phyloP scores from a whole-genome alignment of 1,140 invertebrate genomes.

The Drosophila trapezifrons region DNA sequence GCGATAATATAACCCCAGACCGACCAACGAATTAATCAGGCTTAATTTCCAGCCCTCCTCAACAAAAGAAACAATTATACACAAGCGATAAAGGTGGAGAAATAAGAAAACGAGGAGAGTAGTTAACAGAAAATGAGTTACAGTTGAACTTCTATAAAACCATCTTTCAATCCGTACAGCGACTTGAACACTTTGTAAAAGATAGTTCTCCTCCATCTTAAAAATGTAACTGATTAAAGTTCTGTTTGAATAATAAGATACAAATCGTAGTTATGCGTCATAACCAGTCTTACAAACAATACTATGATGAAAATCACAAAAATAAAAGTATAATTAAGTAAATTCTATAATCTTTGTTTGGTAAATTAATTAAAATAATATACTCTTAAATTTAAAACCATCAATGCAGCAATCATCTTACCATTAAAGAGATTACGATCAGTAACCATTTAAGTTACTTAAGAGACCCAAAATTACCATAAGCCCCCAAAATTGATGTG shows the following conservation, averaged over 20 bases:
- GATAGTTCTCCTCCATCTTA: not conserved
- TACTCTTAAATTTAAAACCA: not conserved
- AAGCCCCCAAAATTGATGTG: not conserved
- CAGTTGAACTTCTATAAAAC: slow-evolving; percentile 18
- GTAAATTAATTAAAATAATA: not conserved
- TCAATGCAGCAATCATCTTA: not conserved
- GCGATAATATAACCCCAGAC: slow-evolving; percentile 46
- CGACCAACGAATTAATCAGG: slow-evolving; percentile 75
- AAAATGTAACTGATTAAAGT: not conserved
- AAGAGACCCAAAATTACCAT: not conserved
- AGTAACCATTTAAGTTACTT: no score
- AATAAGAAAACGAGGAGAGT: slow-evolving; percentile 1
- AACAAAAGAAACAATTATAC: slow-evolving; percentile 57
- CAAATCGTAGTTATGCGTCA: no score
- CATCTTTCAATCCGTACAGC: not conserved
- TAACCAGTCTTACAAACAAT: no score
- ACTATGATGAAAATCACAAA: not conserved
- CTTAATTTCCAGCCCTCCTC: slow-evolving; percentile 64
- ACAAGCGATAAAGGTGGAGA: slow-evolving; percentile 36
- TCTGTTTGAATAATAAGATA: no score
- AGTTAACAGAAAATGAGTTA: slow-evolving; percentile 1
- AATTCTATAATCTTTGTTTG: not conserved
- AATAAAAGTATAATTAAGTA: not conserved
- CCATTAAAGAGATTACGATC: not conserved
- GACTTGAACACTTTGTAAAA: not conserved